Evolutionary conservation across 2,888 invertebrate genomes (phyloP), one percentile per base, ranked within the genome.

Genomic region (Pseudococcus jackbeardsleyi): DNA sequence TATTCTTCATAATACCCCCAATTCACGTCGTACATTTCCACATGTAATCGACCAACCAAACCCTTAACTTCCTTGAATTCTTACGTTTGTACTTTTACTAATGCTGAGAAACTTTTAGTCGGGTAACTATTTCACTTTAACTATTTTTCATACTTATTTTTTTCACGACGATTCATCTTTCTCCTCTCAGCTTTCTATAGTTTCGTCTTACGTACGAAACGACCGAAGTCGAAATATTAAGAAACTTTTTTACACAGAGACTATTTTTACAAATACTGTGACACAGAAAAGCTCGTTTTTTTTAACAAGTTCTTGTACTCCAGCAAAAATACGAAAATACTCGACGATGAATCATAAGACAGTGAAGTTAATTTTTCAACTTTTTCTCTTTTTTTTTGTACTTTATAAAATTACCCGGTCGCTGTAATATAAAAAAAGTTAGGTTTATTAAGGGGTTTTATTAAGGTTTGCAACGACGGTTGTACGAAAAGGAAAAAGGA

Each of bases 351-450:
- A 59, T 59, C n/a, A 19, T 59, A 59, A 72, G 68, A 72, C 68
- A n/a, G 68, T 33, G 6, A 33, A 72, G 68, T 72, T 72, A 72
- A 72, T 72, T 72, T 72, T 33, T 72, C 68, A 72, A 72, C 12
- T 72, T 59, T 59, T 59, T 72, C 26, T 33, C 3, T 33, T 33
- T 72, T 33, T 33, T 33, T 72, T 72, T 33, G 9, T 72, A 26
- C 26, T 72, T 26, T 72, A 72, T 72, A 33, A 72, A 72, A 72
- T 72, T 72, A 72, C 68, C 1, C 68, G 2, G 68, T 26, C 33
- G 68, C 33, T 33, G 68, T 33, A 72, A 72, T 72, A 72, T 26
- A 72, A 33, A 64, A 33, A 26, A 72, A 72, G 68, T 59, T 59
- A 59, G 11, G 26, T 72, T 33, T 72, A 72, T 72, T 72, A 72